A percentile compares a stretch with the other conserved stretches of the same genome.
These are phyloP conservation scores for Labeo rohita DNA, from an alignment of 2,113 vertebrate genomes.

Conservation along the genomic window DNA sequence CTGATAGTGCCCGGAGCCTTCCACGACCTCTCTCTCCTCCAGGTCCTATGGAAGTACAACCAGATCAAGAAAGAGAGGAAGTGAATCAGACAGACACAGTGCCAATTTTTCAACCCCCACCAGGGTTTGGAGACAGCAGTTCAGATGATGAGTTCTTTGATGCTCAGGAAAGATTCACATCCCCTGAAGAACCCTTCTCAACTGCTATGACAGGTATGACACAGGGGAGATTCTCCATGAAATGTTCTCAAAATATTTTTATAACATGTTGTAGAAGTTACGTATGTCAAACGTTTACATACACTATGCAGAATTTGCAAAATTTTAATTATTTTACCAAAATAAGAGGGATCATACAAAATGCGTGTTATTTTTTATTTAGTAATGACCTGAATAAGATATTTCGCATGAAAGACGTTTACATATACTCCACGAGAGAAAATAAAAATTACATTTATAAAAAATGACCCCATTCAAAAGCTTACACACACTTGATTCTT, in stretches of 20 bases:
- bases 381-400: too few relatives aligned
- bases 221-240: neutral
- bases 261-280: neutral
- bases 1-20: slow-evolving; percentile 74
- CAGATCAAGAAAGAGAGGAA: neutral
- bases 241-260: neutral
- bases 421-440: too few relatives aligned
- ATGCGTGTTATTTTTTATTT: too few relatives aligned
- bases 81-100: slow-evolving; percentile 33
- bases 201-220: slow-evolving; percentile 65
- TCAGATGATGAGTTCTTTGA: slow-evolving; percentile 97
- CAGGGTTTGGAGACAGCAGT: slow-evolving; percentile 89
- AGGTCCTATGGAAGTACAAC: neutral
- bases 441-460: too few relatives aligned
- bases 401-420: too few relatives aligned
- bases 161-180: slow-evolving; percentile 84
- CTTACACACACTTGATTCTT: too few relatives aligned
- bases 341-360: too few relatives aligned
- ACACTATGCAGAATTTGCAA: too few relatives aligned
- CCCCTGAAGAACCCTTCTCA: slow-evolving; percentile 68
- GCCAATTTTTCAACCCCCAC: slow-evolving; percentile 77
- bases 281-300: too few relatives aligned
- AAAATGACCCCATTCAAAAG: too few relatives aligned
- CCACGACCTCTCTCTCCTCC: slow-evolving; percentile 39
- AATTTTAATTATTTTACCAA: too few relatives aligned